A percentile compares a stretch with the other conserved stretches of the same genome.
Conservation (phyloP, 1,140 invertebrate species). For the Drosophila hydei region DNA sequence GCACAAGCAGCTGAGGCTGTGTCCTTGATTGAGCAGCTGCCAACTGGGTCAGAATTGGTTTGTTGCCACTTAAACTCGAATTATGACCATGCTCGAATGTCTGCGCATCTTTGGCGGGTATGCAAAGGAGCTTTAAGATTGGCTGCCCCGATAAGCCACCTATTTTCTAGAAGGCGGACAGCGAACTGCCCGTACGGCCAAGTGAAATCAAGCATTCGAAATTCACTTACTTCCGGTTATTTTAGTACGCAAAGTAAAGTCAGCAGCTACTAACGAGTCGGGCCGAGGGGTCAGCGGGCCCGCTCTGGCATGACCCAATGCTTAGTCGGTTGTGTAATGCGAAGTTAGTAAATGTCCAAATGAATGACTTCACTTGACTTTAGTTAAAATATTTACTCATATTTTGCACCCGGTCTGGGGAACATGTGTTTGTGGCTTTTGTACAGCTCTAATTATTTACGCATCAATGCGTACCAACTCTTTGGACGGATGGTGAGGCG, state of each 20-base stretch:
- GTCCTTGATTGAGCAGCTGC: conserved; percentile 20
- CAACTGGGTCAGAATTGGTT: conserved; percentile 47
- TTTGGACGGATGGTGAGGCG: neutral
- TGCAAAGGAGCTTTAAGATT: conserved; percentile 21
- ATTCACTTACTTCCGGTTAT: conserved; percentile 79
- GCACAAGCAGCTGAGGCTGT: conserved; percentile 9
- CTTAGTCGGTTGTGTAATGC: conserved; percentile 76
- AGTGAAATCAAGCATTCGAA: conserved; percentile 78
- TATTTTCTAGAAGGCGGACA: neutral
- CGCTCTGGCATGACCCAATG: conserved; percentile 47
- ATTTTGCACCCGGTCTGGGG: conserved; percentile 40
- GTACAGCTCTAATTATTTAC: conserved; percentile 66
- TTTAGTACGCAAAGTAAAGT: conserved; percentile 80
- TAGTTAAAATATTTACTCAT: conserved; percentile 81
- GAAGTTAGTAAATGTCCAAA: conserved; percentile 79
- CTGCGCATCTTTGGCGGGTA: neutral
- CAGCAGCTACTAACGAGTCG: conserved; percentile 43
- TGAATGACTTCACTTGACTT: conserved; percentile 79
- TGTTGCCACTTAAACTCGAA: neutral
- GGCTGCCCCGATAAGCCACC: conserved; percentile 41
- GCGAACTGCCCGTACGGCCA: conserved; percentile 9
- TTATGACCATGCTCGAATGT: too few relatives aligned
- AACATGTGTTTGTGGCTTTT: conserved; percentile 73
- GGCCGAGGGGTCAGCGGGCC: conserved; percentile 4
- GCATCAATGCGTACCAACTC: conserved; percentile 58